Conservation (phyloP, 2,888 invertebrate genomes). For the Drosophila tripunctata region DNA sequence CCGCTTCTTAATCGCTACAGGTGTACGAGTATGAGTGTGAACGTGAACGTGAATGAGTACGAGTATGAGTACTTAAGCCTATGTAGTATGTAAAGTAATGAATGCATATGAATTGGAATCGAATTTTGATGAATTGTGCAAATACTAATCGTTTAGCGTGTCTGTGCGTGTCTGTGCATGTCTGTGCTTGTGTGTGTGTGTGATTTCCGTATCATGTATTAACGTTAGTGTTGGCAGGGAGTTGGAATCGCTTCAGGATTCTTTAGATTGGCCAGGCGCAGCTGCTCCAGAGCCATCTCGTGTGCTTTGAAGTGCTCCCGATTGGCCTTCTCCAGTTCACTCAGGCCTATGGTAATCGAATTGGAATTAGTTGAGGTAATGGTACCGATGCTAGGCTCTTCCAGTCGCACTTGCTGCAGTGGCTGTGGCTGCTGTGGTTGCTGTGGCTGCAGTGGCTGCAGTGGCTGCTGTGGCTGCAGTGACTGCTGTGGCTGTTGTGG, state of each 20-base stretch:
- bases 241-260: conserved; percentile 51
- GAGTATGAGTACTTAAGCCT: conserved; percentile 34
- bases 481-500: neutral
- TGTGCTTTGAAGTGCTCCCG: conserved; percentile 82
- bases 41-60: conserved; percentile 27
- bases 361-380: neutral
- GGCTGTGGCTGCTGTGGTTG: neutral
- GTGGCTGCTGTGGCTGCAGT: neutral
- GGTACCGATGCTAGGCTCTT: neutral
- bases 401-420: too few species aligned
- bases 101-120: conserved; percentile 50
- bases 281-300: conserved; percentile 79
- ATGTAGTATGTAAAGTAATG: conserved; percentile 24
- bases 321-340: conserved; percentile 75
- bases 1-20: conserved; percentile 66
- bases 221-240: conserved; percentile 40
- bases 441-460: neutral
- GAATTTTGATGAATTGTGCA: conserved; percentile 54
- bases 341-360: conserved; percentile 15
- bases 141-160: conserved; percentile 21
- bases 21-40: conserved; percentile 70
- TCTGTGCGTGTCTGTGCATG: neutral
- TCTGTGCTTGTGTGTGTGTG: neutral
- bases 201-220: conserved; percentile 10
- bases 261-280: conserved; percentile 75